Conservation (phyloP, 2,797 vertebrate genomes). For the Acomys russatus region DNA sequence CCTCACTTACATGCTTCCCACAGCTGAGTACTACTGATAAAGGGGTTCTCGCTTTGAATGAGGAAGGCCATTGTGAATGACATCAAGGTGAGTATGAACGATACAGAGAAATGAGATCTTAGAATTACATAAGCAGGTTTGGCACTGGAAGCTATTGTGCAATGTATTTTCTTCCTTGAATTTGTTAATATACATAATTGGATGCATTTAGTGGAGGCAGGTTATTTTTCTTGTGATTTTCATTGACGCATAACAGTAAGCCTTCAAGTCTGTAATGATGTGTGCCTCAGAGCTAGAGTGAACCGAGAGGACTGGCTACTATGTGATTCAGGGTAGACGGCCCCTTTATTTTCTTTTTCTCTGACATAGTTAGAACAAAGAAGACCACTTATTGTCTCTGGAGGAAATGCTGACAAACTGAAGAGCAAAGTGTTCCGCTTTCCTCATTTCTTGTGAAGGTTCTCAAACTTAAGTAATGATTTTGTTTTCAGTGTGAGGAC, state of each 20-base stretch:
- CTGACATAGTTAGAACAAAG: not conserved
- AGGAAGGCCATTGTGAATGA: conserved; percentile 14
- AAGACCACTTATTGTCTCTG: conserved; percentile 45
- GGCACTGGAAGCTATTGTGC: not conserved
- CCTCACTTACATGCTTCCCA: conserved; percentile 2
- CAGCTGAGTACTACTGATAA: not conserved
- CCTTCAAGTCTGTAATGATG: conserved; percentile 24
- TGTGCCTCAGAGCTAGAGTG: not conserved
- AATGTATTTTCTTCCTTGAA: not conserved
- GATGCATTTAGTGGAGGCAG: not conserved
- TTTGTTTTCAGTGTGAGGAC: not conserved
- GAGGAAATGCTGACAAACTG: conserved; percentile 32
- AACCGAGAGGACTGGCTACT: not conserved
- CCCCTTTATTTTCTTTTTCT: conserved; percentile 30
- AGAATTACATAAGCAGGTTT: not conserved
- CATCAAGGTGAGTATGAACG: not conserved
- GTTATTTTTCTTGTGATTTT: conserved; percentile 37
- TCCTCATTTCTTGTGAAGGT: not conserved
- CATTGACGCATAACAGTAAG: not conserved
- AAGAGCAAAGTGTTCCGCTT: not conserved
- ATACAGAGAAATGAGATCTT: conserved; percentile 10
- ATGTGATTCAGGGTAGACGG: not conserved
- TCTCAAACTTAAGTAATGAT: not conserved
- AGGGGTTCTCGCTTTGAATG: not conserved
- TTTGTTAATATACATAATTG: not conserved